These are phyloP conservation scores for Antigone vipio DNA, from an alignment of 2,113 vertebrate species.

Conservation along the genomic window DNA sequence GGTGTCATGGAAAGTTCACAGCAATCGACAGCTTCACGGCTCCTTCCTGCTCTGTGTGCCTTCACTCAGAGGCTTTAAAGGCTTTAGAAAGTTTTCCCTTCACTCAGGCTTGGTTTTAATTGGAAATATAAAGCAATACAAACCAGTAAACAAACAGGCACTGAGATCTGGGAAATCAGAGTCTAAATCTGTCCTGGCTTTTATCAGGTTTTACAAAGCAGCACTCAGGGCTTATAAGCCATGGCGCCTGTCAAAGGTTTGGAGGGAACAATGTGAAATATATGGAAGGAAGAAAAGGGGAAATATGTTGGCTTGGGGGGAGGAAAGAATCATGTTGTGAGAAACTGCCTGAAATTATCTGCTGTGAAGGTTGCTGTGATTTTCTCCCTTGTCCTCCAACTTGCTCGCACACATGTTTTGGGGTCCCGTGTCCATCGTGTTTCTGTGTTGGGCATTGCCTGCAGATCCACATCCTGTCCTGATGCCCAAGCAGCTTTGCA, in stretches of 20 bases:
- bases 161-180: not conserved
- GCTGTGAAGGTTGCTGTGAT: not conserved
- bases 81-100: constrained; percentile 18
- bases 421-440: fast-evolving
- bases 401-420: fast-evolving
- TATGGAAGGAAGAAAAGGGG: not conserved
- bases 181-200: not conserved
- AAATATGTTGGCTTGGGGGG: not conserved
- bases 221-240: fast-evolving
- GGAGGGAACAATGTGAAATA: not conserved
- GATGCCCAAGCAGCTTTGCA: not conserved
- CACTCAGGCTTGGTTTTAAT: not conserved
- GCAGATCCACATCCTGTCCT: fast-evolving
- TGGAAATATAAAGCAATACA: constrained; percentile 16
- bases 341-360: not conserved
- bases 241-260: not conserved
- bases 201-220: not conserved
- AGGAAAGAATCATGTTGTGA: fast-evolving
- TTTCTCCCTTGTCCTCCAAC: not conserved
- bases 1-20: constrained; percentile 55
- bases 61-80: constrained; percentile 12
- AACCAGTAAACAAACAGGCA: not conserved
- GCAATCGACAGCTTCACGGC: constrained; percentile 10
- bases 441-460: fast-evolving
- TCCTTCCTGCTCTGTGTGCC: not conserved